phyloP scores from a whole-genome alignment of 1,140 invertebrate species.

The Delia radicum region DNA sequence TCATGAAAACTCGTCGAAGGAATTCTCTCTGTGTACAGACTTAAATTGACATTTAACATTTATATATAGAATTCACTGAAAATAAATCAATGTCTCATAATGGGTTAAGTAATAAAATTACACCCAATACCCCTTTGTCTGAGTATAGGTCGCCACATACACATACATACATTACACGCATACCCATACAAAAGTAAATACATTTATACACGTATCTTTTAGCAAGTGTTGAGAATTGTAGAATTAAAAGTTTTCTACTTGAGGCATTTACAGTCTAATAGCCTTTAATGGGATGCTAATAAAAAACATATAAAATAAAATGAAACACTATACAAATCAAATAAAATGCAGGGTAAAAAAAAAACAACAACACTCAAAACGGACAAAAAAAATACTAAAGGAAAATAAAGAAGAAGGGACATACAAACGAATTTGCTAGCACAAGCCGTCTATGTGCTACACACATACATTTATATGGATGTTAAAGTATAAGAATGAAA shows the following conservation, averaged over 20 bases:
- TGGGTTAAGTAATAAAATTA: background rate
- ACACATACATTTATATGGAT: background rate
- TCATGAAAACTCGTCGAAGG: no score
- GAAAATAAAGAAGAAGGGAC: background rate
- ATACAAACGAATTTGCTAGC: constrained; percentile 15
- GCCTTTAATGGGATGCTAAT: constrained; percentile 18
- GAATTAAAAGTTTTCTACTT: constrained; percentile 21
- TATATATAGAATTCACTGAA: no score
- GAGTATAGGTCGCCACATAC: background rate
- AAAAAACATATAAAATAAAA: constrained; percentile 20
- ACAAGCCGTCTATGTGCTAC: background rate
- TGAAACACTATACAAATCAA: constrained; percentile 2
- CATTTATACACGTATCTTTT: background rate
- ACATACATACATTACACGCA: background rate
- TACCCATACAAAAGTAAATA: no score
- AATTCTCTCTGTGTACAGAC: no score
- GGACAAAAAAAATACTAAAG: no score
- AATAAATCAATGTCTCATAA: no score
- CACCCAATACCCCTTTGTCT: background rate
- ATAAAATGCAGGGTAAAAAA: background rate
- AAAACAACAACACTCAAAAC: no score
- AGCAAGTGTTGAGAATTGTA: background rate
- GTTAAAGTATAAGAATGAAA: background rate
- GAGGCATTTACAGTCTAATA: constrained; percentile 19
- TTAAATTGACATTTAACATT: no score